Evolutionary conservation across 2,113 vertebrate genomes (phyloP).

Genomic region (Origma solitaria): DNA sequence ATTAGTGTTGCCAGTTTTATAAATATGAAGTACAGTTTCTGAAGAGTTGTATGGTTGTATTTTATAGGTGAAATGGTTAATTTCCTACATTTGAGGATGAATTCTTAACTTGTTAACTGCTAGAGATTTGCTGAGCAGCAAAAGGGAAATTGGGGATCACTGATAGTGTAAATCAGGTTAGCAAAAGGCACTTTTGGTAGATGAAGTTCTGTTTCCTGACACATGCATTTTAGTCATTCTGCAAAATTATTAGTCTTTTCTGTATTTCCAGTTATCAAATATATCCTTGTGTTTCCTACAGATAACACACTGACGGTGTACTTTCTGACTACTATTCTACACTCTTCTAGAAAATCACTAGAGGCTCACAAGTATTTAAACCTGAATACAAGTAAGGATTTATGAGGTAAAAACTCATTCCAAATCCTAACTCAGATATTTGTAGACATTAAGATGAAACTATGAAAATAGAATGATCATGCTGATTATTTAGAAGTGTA

Average conservation of each 20-base stretch:
- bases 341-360: not conserved
- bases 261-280: not conserved
- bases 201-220: not conserved
- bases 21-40: not conserved
- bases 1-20: not conserved
- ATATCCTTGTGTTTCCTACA: not conserved
- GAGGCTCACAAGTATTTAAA: not conserved
- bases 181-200: not conserved
- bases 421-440: not conserved
- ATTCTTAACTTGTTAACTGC: not conserved
- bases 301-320: not conserved
- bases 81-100: not conserved
- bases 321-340: not conserved
- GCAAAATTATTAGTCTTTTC: not conserved
- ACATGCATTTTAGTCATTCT: not conserved
- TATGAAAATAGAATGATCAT: not conserved
- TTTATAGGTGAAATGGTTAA: not conserved
- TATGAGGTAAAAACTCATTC: not conserved
- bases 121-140: not conserved
- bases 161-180: not conserved
- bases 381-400: not conserved
- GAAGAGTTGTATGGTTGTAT: not conserved
- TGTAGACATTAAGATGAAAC: not conserved
- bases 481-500: not conserved
- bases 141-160: not conserved